Evolutionary conservation across 2,797 vertebrate genomes (phyloP), one percentile per base, ranked within the genome.

Genomic region (Siniperca scherzeri): DNA sequence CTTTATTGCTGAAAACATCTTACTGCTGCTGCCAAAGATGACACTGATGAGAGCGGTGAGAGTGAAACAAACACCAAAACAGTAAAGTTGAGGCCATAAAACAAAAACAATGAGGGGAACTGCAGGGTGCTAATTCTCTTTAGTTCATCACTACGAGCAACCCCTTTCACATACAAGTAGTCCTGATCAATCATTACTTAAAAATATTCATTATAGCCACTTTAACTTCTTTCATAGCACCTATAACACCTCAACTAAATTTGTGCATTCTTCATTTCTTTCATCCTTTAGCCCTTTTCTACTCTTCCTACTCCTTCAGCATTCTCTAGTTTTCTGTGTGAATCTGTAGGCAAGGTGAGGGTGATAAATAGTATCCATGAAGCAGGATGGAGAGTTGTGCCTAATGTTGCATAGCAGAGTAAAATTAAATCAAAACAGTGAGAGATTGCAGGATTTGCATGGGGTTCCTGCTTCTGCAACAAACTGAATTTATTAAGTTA

Each of bases 371-470:
- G 16, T 22, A 11, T 56, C 46, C 33, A 36, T 44, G 42, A 69
- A 50, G 46, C 67, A 44, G 40, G 36, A 65, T 52, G 52, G 4
- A 30, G 56, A 68, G 50, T 12, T 67, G 53, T 40, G 73, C 52
- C 22, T 59, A 56, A 81, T 61, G 68, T 48, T 17, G 69, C 19
- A 1, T 6, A 50, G 17, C 48, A 12, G 14, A 57, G 7, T 56
- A 27, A 74, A 70, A 74, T 68, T 19, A n/a, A 73, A 55, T 60
- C 67, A 27, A 71, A 77, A 69, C 70, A 25, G 53, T 5, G 3
- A 44, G 40, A 65, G 30, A 69, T 0, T 77, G 70, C 21, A 8
- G 25, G 38, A 22, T 72, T 64, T 65, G 22, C 42, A 64, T 25
- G 14, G 3, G 7, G 16, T 38, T 70, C 33, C 59, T 44, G 77